A percentile compares a stretch with the other conserved stretches of the same genome.
Conservation (phyloP, 2,113 vertebrate genomes). For the Miniopterus natalensis region DNA sequence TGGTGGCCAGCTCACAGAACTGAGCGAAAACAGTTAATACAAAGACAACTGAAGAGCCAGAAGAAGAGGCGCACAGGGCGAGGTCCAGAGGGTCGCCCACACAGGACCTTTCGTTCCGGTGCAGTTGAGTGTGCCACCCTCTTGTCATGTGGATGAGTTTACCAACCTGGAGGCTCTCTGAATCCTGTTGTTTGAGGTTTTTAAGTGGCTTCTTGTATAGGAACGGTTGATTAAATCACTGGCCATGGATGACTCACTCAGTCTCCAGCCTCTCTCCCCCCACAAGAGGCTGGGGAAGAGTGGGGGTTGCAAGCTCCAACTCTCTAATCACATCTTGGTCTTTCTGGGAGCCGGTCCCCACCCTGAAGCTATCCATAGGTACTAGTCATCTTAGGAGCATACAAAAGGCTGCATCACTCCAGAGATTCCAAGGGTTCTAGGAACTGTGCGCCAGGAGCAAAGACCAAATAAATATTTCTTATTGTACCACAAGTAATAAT, state of each 20-base stretch:
- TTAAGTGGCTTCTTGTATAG: not conserved
- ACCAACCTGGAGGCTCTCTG: not conserved
- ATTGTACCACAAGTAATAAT: not conserved
- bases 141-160: rapidly evolving
- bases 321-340: not conserved
- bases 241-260: not conserved
- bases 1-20: not conserved
- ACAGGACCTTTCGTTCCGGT: not conserved
- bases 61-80: not conserved
- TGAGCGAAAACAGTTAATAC: not conserved
- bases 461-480: not conserved
- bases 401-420: not conserved
- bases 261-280: not conserved
- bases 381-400: not conserved
- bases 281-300: not conserved
- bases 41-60: not conserved
- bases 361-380: not conserved
- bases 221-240: not conserved
- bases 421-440: not conserved
- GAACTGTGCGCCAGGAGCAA: not conserved
- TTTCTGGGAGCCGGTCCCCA: not conserved
- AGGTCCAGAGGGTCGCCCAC: too few relatives aligned
- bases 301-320: not conserved
- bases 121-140: not conserved
- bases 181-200: not conserved